Base-by-base conservation (phyloP, 2,797 vertebrate genomes). In the Xiphophorus birchmanni region DNA sequence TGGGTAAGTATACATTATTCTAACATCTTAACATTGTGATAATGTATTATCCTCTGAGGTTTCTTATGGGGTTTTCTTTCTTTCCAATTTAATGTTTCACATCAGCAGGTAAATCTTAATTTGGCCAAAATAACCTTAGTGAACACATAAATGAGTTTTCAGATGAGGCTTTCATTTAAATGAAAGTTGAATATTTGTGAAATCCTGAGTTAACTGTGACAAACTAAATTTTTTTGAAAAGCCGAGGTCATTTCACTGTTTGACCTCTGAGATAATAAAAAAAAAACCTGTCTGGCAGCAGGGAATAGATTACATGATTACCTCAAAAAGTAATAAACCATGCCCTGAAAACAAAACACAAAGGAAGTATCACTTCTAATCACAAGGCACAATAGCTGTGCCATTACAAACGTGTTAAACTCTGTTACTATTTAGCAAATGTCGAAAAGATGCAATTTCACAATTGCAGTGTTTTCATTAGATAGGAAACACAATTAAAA, bases 1-100 rank as follows among this genome's bases (percentile, higher is more conserved):
- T 99, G 98, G 98, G 94, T 94, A 84, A 92, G 85, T 77, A 9
- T 23, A 72, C 7, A 72, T 17, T 44, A 13, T 69, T 26, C n/a
- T 42, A 44, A 26, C 37, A 26, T 42, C 21, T 69, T 40, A 18
- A 26, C 10, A 56, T n/a, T 56, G 54, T 44, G 2, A 72, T 17
- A 44, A 44, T 1, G 37, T n/a, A 69, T 26, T 26, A 26, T 26
- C 8, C 1, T 35, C 65, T 40, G 18, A 69, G 65, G n/a, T 45
- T 72, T 72, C 13, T 45, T n/a, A 5, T 44, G 23, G 11, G 42
- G 1, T 44, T 71, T 71, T 69, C 26, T 2, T 13, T 12, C 5
- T 42, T 44, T 32, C 0, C 23, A 44, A 26, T n/a, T n/a, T n/a
- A 29, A 72, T 71, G 40, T n/a, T 71, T 71, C 23, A n/a, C 42